phyloP scores from a whole-genome alignment of 2,113 vertebrate genomes.

The Hucho hucho region DNA sequence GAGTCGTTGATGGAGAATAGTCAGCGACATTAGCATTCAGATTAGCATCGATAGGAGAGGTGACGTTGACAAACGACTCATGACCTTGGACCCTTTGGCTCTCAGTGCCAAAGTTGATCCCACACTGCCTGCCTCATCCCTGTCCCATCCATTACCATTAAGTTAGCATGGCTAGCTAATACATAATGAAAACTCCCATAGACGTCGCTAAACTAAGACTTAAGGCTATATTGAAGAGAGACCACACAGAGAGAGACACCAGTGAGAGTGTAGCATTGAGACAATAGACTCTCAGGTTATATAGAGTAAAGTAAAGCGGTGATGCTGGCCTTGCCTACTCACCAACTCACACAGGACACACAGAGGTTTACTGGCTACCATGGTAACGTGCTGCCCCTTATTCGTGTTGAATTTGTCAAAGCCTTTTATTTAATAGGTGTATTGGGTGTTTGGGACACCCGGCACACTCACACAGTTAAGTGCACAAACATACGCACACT shows the following conservation, averaged over 20 bases:
- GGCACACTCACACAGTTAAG: not conserved
- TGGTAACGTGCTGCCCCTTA: constrained; percentile 42
- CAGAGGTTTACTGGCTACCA: constrained; percentile 28
- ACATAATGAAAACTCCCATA: constrained; percentile 4
- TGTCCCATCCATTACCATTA: not conserved
- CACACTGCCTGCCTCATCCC: not conserved
- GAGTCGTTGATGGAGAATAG: constrained; percentile 1
- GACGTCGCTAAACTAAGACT: not conserved
- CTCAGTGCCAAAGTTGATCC: not conserved
- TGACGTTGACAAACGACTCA: constrained; percentile 53
- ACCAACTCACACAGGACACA: constrained; percentile 23
- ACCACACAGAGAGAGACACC: too few species aligned
- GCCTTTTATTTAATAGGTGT: constrained; percentile 40
- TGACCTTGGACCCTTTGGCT: constrained; percentile 55
- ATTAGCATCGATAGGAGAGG: constrained; percentile 16
- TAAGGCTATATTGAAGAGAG: not conserved
- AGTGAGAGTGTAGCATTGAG: too few species aligned
- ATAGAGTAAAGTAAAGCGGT: constrained; percentile 12
- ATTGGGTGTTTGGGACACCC: constrained; percentile 27
- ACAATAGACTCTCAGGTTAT: not conserved
- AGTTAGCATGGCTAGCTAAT: constrained; percentile 12
- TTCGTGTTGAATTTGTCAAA: constrained; percentile 46
- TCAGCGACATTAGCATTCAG: constrained; percentile 52
- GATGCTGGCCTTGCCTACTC: constrained; percentile 12
- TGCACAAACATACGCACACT: too few species aligned